Evolutionary conservation across 2,888 invertebrate genomes (phyloP).

Genomic region (Drosophila anomalipes): DNA sequence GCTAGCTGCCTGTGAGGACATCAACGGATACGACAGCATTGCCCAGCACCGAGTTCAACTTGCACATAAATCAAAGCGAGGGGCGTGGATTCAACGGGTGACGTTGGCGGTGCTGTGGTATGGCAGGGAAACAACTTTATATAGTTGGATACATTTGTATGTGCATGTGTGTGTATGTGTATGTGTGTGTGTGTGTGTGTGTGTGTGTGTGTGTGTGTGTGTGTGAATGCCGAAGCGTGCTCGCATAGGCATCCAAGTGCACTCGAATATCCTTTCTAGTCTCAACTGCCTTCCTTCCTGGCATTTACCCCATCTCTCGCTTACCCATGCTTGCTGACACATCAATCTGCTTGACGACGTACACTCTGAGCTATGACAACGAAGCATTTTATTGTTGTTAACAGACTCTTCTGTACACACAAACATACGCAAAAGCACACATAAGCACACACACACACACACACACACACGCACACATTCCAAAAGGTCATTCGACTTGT

Average conservation of each 20-base stretch:
- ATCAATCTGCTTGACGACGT: slow-evolving; percentile 71
- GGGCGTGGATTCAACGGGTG: slow-evolving; percentile 6
- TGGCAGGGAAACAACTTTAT: slow-evolving; percentile 55
- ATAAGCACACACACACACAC: slow-evolving; percentile 3
- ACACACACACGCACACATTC: not conserved
- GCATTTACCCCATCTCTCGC: not conserved
- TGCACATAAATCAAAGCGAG: slow-evolving; percentile 70
- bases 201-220: slow-evolving; percentile 3
- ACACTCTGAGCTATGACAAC: slow-evolving; percentile 69
- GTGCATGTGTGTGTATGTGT: slow-evolving; percentile 25
- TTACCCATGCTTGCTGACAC: slow-evolving; percentile 23
- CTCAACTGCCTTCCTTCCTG: slow-evolving; percentile 32
- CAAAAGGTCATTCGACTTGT: not conserved
- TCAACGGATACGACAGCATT: slow-evolving; percentile 8
- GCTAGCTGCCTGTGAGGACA: slow-evolving; percentile 5
- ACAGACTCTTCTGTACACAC: slow-evolving; percentile 53
- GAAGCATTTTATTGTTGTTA: slow-evolving; percentile 77
- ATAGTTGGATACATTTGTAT: slow-evolving; percentile 30
- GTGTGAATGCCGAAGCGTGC: slow-evolving; percentile 32
- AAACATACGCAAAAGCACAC: slow-evolving; percentile 18
- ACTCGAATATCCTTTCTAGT: slow-evolving; percentile 64
- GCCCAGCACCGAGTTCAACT: slow-evolving; percentile 39
- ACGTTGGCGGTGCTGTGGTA: slow-evolving; percentile 36
- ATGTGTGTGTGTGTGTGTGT: slow-evolving; percentile 1
- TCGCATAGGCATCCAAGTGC: slow-evolving; percentile 75